phyloP scores from a whole-genome alignment of 2,797 vertebrate genomes.

The Clarias fuscus region DNA sequence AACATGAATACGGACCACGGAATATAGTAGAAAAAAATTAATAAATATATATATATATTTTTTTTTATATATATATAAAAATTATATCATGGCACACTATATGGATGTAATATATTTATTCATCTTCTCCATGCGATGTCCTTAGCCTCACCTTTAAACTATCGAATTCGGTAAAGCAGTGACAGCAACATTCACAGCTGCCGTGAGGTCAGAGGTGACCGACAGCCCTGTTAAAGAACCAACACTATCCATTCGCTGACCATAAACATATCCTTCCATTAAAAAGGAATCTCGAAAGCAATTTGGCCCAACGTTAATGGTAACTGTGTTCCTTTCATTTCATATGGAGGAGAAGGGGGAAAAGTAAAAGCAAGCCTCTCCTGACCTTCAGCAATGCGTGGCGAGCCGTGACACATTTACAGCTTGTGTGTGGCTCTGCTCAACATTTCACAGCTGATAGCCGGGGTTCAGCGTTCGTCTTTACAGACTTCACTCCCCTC shows the following conservation, averaged over 20 bases:
- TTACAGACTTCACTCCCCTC: slow-evolving; percentile 41
- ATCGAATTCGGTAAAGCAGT: slow-evolving; percentile 23
- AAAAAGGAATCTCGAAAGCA: neutral
- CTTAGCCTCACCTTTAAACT: slow-evolving; percentile 19
- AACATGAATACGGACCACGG: neutral
- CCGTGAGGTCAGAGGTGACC: slow-evolving; percentile 29
- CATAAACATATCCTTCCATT: slow-evolving; percentile 23
- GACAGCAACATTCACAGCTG: slow-evolving; percentile 9
- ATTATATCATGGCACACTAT: neutral
- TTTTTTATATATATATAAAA: too few species aligned
- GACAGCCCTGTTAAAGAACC: slow-evolving; percentile 18
- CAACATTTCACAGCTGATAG: slow-evolving; percentile 30
- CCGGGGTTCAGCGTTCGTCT: slow-evolving; percentile 17
- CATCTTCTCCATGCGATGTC: neutral
- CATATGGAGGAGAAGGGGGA: neutral
- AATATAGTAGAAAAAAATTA: neutral
- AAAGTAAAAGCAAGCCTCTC: neutral
- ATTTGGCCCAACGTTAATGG: neutral
- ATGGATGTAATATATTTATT: neutral
- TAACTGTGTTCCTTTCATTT: neutral
- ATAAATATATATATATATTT: too few species aligned
- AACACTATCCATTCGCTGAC: slow-evolving; percentile 20
- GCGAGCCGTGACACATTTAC: slow-evolving; percentile 67
- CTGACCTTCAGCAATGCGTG: slow-evolving; percentile 50
- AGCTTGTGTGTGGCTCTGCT: slow-evolving; percentile 42